Evolutionary conservation across 2,888 invertebrate genomes (phyloP).

Genomic region (Agonopterix subpropinquella): DNA sequence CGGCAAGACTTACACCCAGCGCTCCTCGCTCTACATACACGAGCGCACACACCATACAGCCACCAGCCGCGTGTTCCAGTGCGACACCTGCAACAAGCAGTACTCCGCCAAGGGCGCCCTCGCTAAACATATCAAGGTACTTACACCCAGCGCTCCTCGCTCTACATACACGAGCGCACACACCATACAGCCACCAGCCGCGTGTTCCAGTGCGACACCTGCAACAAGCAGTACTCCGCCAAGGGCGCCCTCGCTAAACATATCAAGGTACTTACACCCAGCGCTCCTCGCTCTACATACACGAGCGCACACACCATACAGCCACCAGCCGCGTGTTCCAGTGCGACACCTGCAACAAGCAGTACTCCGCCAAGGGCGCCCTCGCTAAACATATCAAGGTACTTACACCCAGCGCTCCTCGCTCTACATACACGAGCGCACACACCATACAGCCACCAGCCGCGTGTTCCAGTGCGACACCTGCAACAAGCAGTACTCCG

Average conservation of each 20-base stretch:
- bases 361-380: constrained; percentile 22
- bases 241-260: constrained; percentile 29
- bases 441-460: not conserved
- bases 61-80: constrained; percentile 6
- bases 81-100: constrained; percentile 20
- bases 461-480: constrained; percentile 14
- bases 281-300: constrained; percentile 18
- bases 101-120: constrained; percentile 25
- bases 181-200: not conserved
- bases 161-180: constrained; percentile 12
- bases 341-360: constrained; percentile 21
- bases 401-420: constrained; percentile 18
- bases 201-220: constrained; percentile 17
- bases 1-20: constrained; percentile 17
- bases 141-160: constrained; percentile 19
- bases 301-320: constrained; percentile 2
- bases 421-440: constrained; percentile 14
- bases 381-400: constrained; percentile 33
- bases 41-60: not conserved
- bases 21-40: constrained; percentile 21
- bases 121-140: constrained; percentile 31
- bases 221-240: constrained; percentile 20
- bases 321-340: not conserved
- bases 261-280: constrained; percentile 26
- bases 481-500: constrained; percentile 22